Evolutionary conservation across 2,113 vertebrate genomes (phyloP), one percentile per base, ranked within the genome.

Genomic region (Oreotragus oreotragus): DNA sequence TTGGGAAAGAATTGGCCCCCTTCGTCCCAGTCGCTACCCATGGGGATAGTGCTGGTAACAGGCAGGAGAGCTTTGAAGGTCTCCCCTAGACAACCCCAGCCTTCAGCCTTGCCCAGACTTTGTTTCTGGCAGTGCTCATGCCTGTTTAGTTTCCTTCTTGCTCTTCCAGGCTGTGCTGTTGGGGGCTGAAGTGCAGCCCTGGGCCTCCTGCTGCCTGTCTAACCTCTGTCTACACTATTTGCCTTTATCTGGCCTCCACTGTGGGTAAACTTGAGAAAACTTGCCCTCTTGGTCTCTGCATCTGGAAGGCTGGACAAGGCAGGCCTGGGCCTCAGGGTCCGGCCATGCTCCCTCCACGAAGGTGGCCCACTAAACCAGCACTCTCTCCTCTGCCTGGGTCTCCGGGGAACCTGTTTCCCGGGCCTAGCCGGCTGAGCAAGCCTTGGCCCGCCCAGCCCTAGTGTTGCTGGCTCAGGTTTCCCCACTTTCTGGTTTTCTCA

Each of bases 401-500:
- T 81, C 79, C 0, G 45, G 95, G 88, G 96, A 97, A 97, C 98
- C 96, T 97, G 98, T 98, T 98, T 94, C 98, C 97, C 96, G 39
- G 97, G 97, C 97, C 88, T 58, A 64, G 96, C 98, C 96, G 88
- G 94, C 96, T 53, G 7, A 97, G 96, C 98, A 98, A 96, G 98
- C 96, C 96, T 96, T 10, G 51, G 96, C 98, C 98, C 55, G 98
- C 98, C 96, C 90, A 86, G 60, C 91, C 85, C 55, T 76, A 51
- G 92, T n/a, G 2, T 77, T 53, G 91, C 96, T 96, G 98, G 97
- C 97, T 98, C 98, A 97, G 94, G 91, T 98, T 98, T 98, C 98
- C 90, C 88, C 33, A 86, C 92, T 95, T 97, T 98, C 98, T 98
- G 98, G 98, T 98, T 98, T 98, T 98, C 98, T 97, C 98, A 98